Conservation (phyloP, 2,888 invertebrate species). For the Parasteatoda lunata region DNA sequence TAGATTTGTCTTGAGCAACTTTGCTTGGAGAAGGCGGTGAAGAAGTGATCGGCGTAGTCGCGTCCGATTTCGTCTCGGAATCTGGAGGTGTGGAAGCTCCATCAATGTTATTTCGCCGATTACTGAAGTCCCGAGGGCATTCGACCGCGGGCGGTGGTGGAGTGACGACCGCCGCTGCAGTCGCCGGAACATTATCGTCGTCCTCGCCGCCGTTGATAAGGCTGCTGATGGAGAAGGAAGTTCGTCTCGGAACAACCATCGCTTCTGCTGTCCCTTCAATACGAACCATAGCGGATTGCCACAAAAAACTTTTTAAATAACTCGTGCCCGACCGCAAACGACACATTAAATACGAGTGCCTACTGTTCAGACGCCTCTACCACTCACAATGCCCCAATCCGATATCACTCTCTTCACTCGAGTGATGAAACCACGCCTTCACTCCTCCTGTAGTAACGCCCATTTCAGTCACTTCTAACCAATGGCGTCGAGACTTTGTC, state of each 20-base stretch:
- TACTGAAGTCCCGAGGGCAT: slow-evolving; percentile 41
- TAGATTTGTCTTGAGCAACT: background rate
- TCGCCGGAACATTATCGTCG: slow-evolving; percentile 33
- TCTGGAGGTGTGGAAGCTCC: slow-evolving; percentile 17
- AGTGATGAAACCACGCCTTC: slow-evolving; percentile 4
- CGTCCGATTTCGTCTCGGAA: slow-evolving; percentile 18
- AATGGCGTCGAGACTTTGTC: slow-evolving; percentile 14
- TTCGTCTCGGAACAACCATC: slow-evolving; percentile 60
- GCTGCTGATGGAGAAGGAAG: slow-evolving; percentile 70
- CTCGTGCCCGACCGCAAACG: slow-evolving; percentile 53
- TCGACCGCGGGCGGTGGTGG: slow-evolving; percentile 20
- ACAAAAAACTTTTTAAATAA: slow-evolving; percentile 46
- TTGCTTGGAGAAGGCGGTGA: slow-evolving; percentile 17
- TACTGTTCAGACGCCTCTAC: slow-evolving; percentile 11
- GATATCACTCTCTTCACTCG: slow-evolving; percentile 16
- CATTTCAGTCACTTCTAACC: slow-evolving; percentile 35
- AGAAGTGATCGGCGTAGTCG: background rate
- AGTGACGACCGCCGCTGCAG: slow-evolving; percentile 8
- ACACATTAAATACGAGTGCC: slow-evolving; percentile 62
- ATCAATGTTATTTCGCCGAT: background rate
- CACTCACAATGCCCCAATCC: slow-evolving; percentile 28
- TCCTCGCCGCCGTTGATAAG: slow-evolving; percentile 68
- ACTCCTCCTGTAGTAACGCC: background rate
- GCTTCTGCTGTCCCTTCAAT: slow-evolving; percentile 57
- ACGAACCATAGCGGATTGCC: slow-evolving; percentile 53